These are phyloP conservation scores for Tenebrosternarchus preto DNA, from an alignment of 2,113 vertebrate species.

Conservation along the genomic window DNA sequence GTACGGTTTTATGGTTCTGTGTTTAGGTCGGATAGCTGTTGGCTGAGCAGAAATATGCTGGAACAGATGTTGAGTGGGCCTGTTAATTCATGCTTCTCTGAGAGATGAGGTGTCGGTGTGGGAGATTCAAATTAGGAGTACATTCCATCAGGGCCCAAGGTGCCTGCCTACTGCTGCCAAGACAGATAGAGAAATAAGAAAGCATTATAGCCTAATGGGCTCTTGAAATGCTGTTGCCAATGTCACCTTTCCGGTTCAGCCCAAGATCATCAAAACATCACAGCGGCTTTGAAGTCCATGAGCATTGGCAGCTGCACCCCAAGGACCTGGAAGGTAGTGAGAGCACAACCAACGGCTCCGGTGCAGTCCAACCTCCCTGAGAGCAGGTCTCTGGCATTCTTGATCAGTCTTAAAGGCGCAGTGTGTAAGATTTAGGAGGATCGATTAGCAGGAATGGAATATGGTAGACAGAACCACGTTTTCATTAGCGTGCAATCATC, in stretches of 20 bases:
- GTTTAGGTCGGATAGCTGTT: not conserved
- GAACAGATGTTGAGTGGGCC: conserved; percentile 25
- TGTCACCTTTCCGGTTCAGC: conserved; percentile 28
- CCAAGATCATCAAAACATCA: conserved; percentile 8
- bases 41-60: conserved; percentile 10
- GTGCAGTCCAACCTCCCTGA: not conserved
- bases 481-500: no score
- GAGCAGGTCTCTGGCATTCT: not conserved
- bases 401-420: not conserved
- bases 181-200: conserved; percentile 23
- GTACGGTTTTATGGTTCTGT: conserved; percentile 13
- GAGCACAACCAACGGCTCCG: not conserved
- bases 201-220: conserved; percentile 34
- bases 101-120: conserved; percentile 30
- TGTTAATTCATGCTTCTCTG: conserved; percentile 14
- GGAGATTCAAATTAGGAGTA: conserved; percentile 29
- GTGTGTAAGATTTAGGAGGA: no score
- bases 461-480: no score
- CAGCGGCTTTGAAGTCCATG: not conserved
- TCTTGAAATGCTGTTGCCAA: conserved; percentile 29
- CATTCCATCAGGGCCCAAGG: conserved; percentile 12
- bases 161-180: not conserved
- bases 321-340: not conserved
- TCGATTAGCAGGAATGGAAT: no score
- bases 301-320: conserved; percentile 1